A percentile compares a stretch with the other conserved stretches of the same genome.
Evolutionary conservation across 2,797 vertebrate species (phyloP).

Genomic region (Tauraco hartlaubi): DNA sequence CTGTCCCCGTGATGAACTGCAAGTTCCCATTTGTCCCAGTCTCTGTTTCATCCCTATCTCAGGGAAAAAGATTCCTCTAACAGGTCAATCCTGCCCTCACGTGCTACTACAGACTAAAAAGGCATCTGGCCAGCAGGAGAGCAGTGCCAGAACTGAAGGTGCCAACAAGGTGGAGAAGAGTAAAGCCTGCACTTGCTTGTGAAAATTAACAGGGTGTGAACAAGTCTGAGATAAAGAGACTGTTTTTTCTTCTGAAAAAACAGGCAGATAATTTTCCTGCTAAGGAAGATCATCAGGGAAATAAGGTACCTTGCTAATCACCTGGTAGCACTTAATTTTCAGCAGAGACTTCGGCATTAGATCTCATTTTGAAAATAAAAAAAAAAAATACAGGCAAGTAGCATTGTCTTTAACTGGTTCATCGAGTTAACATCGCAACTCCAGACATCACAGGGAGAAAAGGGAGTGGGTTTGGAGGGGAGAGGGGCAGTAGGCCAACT

Average conservation of each 20-base stretch:
- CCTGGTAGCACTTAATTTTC: neutral
- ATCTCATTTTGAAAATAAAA: neutral
- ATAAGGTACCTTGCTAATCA: neutral
- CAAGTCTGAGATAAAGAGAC: neutral
- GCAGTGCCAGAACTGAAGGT: neutral
- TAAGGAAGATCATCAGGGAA: neutral
- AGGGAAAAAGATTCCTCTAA: neutral
- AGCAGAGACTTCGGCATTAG: neutral
- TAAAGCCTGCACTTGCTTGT: neutral
- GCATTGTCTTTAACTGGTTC: neutral
- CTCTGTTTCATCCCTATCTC: neutral
- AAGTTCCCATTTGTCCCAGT: neutral
- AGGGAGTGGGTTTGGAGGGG: neutral
- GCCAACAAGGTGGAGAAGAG: neutral
- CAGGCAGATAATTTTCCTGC: neutral
- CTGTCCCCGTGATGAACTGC: neutral
- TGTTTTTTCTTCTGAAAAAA: neutral
- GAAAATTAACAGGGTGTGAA: neutral
- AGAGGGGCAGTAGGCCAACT: neutral
- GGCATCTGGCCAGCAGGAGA: neutral
- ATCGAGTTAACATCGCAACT: neutral
- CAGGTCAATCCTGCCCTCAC: neutral
- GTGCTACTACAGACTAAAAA: too few species aligned
- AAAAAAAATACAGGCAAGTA: neutral
- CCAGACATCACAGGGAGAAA: neutral